phyloP scores from a whole-genome alignment of 1,140 invertebrate species.

The Drosophila saltans region DNA sequence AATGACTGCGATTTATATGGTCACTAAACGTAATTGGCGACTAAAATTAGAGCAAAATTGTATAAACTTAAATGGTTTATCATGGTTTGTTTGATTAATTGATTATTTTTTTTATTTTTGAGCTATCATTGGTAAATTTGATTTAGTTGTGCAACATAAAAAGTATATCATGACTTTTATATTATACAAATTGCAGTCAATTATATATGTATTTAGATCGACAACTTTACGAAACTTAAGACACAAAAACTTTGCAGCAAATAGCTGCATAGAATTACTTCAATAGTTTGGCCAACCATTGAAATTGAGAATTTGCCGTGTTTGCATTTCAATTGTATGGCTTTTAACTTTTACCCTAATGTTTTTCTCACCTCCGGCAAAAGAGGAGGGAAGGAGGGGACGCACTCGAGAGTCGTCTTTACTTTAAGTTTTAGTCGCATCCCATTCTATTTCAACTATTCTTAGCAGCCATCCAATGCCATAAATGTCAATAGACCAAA shows the following conservation, averaged over 20 bases:
- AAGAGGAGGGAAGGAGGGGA: constrained; percentile 31
- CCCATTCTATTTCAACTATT: neutral
- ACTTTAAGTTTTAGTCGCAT: constrained; percentile 28
- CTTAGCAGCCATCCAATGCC: constrained; percentile 43
- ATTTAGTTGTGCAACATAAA: neutral
- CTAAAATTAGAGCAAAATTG: constrained; percentile 52
- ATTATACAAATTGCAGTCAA: neutral
- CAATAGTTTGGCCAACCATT: neutral
- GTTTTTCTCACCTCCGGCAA: constrained; percentile 39
- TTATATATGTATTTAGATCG: neutral
- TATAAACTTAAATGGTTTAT: constrained; percentile 35
- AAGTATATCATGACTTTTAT: too few species aligned
- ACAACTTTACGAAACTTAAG: neutral
- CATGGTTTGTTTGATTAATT: constrained; percentile 21
- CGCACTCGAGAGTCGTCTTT: constrained; percentile 19
- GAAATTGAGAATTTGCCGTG: neutral
- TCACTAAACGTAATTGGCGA: constrained; percentile 59
- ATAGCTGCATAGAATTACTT: neutral
- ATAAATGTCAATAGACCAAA: constrained; percentile 79
- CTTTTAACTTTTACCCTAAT: constrained; percentile 50
- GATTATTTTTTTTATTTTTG: constrained; percentile 4
- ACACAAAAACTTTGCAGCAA: neutral
- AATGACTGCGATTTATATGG: constrained; percentile 66
- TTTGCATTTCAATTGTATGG: constrained; percentile 53
- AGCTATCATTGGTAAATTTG: neutral